Percentiles rank a stretch among this genome's conserved stretches.
These are phyloP conservation scores for Chionodraco myersi DNA, from an alignment of 2,113 vertebrate genomes.

Conservation along the genomic window DNA sequence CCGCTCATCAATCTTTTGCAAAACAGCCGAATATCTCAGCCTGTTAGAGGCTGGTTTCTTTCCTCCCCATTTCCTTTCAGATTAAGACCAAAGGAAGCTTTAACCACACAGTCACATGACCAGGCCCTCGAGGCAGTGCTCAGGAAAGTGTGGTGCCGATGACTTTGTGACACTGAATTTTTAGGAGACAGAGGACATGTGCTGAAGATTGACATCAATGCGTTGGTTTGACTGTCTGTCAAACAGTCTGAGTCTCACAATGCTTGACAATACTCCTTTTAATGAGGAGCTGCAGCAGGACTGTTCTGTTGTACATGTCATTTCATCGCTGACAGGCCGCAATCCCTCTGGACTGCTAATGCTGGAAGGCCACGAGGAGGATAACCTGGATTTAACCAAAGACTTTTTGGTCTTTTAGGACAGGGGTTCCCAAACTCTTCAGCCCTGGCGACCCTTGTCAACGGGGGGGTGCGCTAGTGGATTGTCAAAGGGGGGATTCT, in stretches of 20 bases:
- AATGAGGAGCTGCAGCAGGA: conserved; percentile 54
- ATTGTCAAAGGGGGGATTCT: too few relatives aligned
- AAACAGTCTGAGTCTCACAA: conserved; percentile 6
- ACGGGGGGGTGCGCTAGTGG: too few relatives aligned
- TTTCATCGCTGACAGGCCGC: conserved; percentile 42
- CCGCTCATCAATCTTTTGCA: conserved; percentile 7
- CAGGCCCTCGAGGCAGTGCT: neutral
- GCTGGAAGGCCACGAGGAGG: conserved; percentile 28
- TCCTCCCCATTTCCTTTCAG: neutral
- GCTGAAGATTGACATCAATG: conserved; percentile 36
- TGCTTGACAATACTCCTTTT: conserved; percentile 30
- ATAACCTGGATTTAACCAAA: conserved; percentile 21
- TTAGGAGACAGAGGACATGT: conserved; percentile 4
- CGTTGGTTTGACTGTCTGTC: conserved; percentile 34
- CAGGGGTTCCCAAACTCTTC: too few relatives aligned
- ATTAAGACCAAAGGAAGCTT: conserved; percentile 12
- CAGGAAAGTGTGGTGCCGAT: conserved; percentile 21
- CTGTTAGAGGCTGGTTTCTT: conserved; percentile 4
- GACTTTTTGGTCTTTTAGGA: neutral
- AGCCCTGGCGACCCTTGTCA: too few relatives aligned
- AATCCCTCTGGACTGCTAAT: conserved; percentile 47
- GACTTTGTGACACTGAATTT: conserved; percentile 31
- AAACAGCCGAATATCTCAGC: neutral
- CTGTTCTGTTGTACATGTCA: conserved; percentile 64
- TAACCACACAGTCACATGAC: conserved; percentile 49